Evolutionary conservation across 2,888 invertebrate species (phyloP), one percentile per base, ranked within the genome.

Genomic region (Polymixis lichenea): DNA sequence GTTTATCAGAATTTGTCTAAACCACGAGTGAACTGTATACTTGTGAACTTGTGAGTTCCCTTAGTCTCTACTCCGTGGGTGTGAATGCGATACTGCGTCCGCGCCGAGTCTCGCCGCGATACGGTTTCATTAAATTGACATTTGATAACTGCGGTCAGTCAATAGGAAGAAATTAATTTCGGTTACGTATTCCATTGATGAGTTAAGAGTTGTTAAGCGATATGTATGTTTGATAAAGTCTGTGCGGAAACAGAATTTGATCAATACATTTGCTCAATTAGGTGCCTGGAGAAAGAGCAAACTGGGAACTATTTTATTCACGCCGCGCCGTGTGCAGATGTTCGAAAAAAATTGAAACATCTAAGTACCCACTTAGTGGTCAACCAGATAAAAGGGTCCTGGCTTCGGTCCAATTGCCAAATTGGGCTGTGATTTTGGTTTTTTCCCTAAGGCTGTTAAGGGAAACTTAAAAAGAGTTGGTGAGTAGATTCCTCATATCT

Each of bases 81-180:
- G 77, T 62, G 32, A 25, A 51, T 17, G 51, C 53, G 38, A 68
- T 58, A 73, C 72, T 82, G 78, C 79, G 72, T 46, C 58, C 15
- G 67, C 32, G 73, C n/a, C 32, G 70, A 56, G 51, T 25, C 19
- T 58, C 53, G 46, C 25, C 7, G 22, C 62, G 32, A 70, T 84
- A 85, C 22, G 84, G 77, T 53, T 86, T 75, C 83, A 58, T 58
- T 73, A 17, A 65, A 78, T 75, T 75, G 53, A 72, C 22, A 73
- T 76, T 74, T 72, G 82, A 77, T 77, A 70, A n/a, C 49, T 67
- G 70, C 65, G 69, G 43, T 53, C 65, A 67, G 49, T 76, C 51
- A 82, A 76, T 82, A 53, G 61, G 43, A 80, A 75, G 32, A 53
- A 80, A 85, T 85, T 71, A 76, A 32, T 69, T 76, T 72, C 4